Base-by-base conservation (phyloP, 2,797 vertebrate genomes). In the Megaceryle alcyon region DNA sequence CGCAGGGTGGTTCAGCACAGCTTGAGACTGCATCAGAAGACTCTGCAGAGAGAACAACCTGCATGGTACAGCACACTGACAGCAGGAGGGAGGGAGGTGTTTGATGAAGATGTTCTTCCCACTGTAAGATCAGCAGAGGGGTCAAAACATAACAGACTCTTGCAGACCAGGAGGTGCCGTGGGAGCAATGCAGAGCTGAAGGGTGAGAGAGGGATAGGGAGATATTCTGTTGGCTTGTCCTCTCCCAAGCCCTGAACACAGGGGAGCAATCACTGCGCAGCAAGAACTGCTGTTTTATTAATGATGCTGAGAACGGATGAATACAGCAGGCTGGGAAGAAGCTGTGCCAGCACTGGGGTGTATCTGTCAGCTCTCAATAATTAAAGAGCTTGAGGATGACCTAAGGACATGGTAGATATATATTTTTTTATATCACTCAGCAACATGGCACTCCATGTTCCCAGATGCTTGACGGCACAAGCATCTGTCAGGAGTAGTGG, bases 291-390 rank as follows among this genome's bases (percentile, higher is more conserved):
- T 96, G 70, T 61, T 95, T 94, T 94, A 92, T 95, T 92, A 88
- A 94, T 76, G 79, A 86, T 66, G 71, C 65, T 78, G 89, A 92
- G 83, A 83, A 94, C 5, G 12, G 77, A 92, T 82, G 35, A 91
- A 95, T 51, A 66, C 63, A 76, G 82, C 46, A 88, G 54, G 54
- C 77, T 88, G 61, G 23, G 65, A 96, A 86, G 85, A 89, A 96
- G 70, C 54, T 92, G 87, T 89, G 82, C 82, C 79, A 51, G 80
- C 57, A 89, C 61, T 18, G 3, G 51, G 43, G 26, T 75, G 10
- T 72, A 82, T 90, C 90, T 88, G 86, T 82, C 86, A 71, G 64
- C n/a, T 81, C 41, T 96, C 86, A 95, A 94, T 94, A 97, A 97
- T 96, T 96, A 90, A 96, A 96, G 66, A 91, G 64, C 57, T 80